Evolutionary conservation across 1,140 invertebrate genomes (phyloP).

Genomic region (Bombus superbus): DNA sequence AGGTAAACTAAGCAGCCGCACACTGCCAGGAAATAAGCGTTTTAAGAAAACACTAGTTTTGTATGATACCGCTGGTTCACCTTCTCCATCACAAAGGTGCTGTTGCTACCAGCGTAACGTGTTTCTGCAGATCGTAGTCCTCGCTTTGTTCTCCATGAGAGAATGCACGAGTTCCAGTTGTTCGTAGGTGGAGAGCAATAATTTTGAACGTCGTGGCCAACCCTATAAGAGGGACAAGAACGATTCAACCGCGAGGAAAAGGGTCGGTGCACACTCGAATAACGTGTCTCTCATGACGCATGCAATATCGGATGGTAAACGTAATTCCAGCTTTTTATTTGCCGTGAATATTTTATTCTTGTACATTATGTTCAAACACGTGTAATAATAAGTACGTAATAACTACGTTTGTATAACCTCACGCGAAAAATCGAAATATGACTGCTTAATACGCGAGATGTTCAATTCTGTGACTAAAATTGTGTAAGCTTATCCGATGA

Average conservation of each 20-base stretch:
- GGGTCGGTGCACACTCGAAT: neutral
- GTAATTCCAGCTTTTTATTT: neutral
- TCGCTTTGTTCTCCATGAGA: slow-evolving; percentile 47
- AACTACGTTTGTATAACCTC: neutral
- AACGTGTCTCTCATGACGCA: neutral
- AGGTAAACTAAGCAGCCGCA: neutral
- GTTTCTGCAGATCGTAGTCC: neutral
- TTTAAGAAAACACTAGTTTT: slow-evolving; percentile 1
- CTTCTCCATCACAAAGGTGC: slow-evolving; percentile 23
- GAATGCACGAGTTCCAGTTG: slow-evolving; percentile 50
- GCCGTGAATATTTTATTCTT: neutral
- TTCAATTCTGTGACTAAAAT: neutral
- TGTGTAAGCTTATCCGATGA: neutral
- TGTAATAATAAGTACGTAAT: neutral
- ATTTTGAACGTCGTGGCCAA: slow-evolving; percentile 25
- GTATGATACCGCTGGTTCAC: slow-evolving; percentile 5
- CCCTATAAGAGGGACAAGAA: neutral
- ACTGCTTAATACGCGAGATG: neutral
- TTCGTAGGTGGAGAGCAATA: slow-evolving; percentile 41
- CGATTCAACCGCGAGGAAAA: neutral
- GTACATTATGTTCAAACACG: neutral
- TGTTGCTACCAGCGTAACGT: slow-evolving; percentile 14
- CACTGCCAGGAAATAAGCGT: slow-evolving; percentile 17
- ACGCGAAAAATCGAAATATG: neutral
- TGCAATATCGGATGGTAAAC: neutral